Percentiles rank a stretch among this genome's conserved stretches.
Evolutionary conservation across 2,888 invertebrate species (phyloP).

Genomic region (Drosophila neotestacea): DNA sequence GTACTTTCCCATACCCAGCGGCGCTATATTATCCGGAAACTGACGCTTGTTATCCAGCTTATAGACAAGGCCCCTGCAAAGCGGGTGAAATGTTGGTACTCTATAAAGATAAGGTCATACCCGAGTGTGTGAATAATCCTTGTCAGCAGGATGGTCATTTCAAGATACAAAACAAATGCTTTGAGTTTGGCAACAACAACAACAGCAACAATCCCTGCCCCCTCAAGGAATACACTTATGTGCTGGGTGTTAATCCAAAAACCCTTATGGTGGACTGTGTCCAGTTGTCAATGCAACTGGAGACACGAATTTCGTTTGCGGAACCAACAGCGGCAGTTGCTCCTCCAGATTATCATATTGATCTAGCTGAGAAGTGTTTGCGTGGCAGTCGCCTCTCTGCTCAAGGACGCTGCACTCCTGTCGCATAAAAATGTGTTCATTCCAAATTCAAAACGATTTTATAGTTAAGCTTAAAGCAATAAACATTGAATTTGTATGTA

Average conservation of each 20-base stretch:
- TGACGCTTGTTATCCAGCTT: conserved; percentile 88
- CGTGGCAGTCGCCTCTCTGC: conserved; percentile 74
- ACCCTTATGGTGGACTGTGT: conserved; percentile 88
- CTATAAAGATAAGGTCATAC: conserved; percentile 86
- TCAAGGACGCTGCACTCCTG: conserved; percentile 71
- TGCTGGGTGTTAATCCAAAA: conserved; percentile 88
- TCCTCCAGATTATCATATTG: conserved; percentile 65
- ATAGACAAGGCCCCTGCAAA: conserved; percentile 88
- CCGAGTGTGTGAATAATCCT: conserved; percentile 88
- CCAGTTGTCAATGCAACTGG: conserved; percentile 70
- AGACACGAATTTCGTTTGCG: conserved; percentile 79
- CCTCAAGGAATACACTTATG: conserved; percentile 82
- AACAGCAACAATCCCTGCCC: conserved; percentile 80
- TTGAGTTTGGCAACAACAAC: conserved; percentile 71
- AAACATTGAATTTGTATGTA: conserved; percentile 29
- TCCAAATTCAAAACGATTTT: conserved; percentile 17
- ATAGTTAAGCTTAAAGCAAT: conserved; percentile 32
- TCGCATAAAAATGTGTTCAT: conserved; percentile 21
- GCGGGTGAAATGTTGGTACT: conserved; percentile 87
- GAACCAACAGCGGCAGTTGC: conserved; percentile 16
- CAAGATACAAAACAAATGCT: conserved; percentile 79
- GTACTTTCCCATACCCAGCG: conserved; percentile 50
- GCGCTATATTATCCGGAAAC: conserved; percentile 87
- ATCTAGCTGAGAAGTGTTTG: conserved; percentile 70
- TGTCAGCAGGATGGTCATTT: conserved; percentile 87